Conservation (phyloP, 2,797 vertebrate species). For the Malurus splendens region DNA sequence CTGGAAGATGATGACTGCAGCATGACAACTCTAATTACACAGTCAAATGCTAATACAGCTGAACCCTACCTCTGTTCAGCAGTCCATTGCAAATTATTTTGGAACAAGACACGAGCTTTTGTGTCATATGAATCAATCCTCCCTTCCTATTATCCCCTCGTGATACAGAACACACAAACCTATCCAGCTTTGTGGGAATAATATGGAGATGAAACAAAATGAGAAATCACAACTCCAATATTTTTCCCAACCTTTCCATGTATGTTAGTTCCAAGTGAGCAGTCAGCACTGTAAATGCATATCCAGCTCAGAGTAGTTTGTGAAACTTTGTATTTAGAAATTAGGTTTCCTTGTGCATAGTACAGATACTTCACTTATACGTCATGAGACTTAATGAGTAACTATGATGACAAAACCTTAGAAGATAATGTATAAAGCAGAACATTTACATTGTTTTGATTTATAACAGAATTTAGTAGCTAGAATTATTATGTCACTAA, state of each 20-base stretch:
- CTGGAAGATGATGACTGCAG: not conserved
- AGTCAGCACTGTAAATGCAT: not conserved
- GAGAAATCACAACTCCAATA: not conserved
- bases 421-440: not conserved
- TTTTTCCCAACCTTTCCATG: not conserved
- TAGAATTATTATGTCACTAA: not conserved
- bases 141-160: not conserved
- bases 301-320: not conserved
- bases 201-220: not conserved
- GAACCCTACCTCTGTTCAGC: not conserved
- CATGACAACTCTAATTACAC: not conserved
- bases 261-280: not conserved
- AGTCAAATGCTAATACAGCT: not conserved
- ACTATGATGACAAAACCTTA: not conserved
- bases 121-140: not conserved
- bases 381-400: not conserved
- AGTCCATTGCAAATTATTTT: not conserved
- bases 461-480: not conserved
- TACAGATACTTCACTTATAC: not conserved
- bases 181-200: not conserved
- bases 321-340: not conserved
- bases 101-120: not conserved
- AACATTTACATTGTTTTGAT: not conserved
- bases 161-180: not conserved
- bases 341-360: not conserved